Evolutionary conservation across 23 tunicate genomes (phyloP).

Genomic region (Diplosoma virens): DNA sequence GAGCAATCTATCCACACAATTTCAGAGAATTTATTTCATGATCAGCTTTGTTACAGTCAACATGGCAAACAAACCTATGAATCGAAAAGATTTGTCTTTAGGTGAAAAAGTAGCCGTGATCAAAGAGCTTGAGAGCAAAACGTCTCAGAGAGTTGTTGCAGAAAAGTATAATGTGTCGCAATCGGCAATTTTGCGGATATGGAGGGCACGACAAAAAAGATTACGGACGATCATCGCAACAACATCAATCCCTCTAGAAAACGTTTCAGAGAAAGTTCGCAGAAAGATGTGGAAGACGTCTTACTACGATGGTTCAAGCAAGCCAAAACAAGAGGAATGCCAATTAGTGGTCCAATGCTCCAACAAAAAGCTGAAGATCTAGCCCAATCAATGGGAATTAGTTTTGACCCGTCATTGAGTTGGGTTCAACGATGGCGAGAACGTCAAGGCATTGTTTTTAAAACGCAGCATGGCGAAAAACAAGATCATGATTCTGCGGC

Average conservation of each 20-base stretch:
- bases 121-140: background rate
- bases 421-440: conserved; percentile 23
- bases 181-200: conserved; percentile 17
- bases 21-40: too few relatives aligned
- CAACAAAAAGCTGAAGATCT: conserved; percentile 21
- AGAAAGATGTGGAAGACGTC: conserved; percentile 13
- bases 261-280: conserved; percentile 5
- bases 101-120: background rate
- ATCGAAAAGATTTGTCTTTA: conserved; percentile 12
- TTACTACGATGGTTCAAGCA: conserved; percentile 18
- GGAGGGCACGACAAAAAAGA: conserved; percentile 5
- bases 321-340: conserved; percentile 15
- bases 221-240: background rate
- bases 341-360: conserved; percentile 31
- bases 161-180: conserved; percentile 8
- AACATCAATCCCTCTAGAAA: conserved; percentile 14
- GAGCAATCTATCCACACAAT: too few relatives aligned
- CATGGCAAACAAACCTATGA: background rate
- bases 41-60: too few relatives aligned
- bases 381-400: background rate
- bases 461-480: conserved; percentile 19
- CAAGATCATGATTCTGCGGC: conserved; percentile 17
- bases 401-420: conserved; percentile 19
- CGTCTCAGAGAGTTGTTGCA: conserved; percentile 14
- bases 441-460: conserved; percentile 4